Evolutionary conservation across 2,113 vertebrate species (phyloP).

Genomic region (Xyrauchen texanus): DNA sequence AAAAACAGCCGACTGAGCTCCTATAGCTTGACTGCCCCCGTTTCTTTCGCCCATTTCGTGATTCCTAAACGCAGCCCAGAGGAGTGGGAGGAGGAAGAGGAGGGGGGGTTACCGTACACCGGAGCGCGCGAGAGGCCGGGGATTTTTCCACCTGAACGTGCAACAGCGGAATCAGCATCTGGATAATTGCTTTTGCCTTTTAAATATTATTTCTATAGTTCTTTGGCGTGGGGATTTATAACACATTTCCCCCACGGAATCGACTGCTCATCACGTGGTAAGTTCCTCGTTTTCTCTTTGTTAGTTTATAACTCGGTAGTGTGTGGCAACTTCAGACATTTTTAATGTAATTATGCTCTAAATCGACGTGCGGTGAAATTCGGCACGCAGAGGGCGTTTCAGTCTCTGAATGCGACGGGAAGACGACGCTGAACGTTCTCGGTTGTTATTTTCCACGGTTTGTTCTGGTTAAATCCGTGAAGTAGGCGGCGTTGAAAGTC

Average conservation of each 20-base stretch:
- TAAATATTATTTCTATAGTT: conserved; percentile 19
- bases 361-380: conserved; percentile 19
- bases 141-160: conserved; percentile 34
- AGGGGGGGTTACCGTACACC: conserved; percentile 50
- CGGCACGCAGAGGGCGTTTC: conserved; percentile 13
- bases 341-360: conserved; percentile 10
- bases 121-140: conserved; percentile 41
- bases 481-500: conserved; percentile 42
- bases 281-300: conserved; percentile 78
- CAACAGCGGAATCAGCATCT: not conserved
- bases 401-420: not conserved
- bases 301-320: conserved; percentile 60
- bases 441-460: conserved; percentile 9
- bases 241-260: conserved; percentile 72
- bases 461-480: conserved; percentile 24
- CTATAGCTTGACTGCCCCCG: conserved; percentile 47
- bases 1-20: conserved; percentile 49
- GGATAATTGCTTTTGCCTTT: conserved; percentile 23
- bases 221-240: conserved; percentile 75
- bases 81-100: conserved; percentile 35
- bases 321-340: conserved; percentile 32
- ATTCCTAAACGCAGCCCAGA: conserved; percentile 55
- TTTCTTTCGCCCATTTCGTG: conserved; percentile 67
- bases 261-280: conserved; percentile 82
- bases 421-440: not conserved